Conservation (phyloP, 2,113 vertebrate species). For the Hippocampus abdominalis region DNA sequence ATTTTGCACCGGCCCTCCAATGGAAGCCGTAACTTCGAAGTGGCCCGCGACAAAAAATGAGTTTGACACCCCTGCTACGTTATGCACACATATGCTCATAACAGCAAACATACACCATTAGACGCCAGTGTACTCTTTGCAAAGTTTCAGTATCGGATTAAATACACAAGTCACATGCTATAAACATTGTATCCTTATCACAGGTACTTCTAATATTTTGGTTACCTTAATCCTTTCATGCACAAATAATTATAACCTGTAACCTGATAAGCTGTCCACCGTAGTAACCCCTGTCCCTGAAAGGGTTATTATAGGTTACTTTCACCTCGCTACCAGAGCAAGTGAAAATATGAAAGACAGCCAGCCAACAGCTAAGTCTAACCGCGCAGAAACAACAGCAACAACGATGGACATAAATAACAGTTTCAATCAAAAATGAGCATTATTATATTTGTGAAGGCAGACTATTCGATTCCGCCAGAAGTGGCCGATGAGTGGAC, state of each 20-base stretch:
- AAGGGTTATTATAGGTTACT: not conserved
- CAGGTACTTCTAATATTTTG: not conserved
- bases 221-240: too few relatives aligned
- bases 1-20: too few relatives aligned
- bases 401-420: not conserved
- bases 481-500: not conserved
- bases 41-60: too few relatives aligned
- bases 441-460: not conserved
- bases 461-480: not conserved
- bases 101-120: not conserved
- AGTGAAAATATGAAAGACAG: not conserved
- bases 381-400: not conserved
- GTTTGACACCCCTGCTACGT: too few relatives aligned
- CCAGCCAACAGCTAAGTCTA: not conserved
- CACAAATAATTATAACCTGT: too few relatives aligned
- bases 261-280: too few relatives aligned
- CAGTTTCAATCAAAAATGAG: not conserved
- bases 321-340: not conserved
- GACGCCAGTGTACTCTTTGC: not conserved
- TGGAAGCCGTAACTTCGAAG: too few relatives aligned
- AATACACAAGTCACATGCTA: not conserved
- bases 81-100: not conserved
- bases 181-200: not conserved
- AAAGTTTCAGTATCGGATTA: not conserved
- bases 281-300: too few relatives aligned